Evolutionary conservation across 2,888 invertebrate genomes (phyloP), one percentile per base, ranked within the genome.

Genomic region (Oscheius sp.): DNA sequence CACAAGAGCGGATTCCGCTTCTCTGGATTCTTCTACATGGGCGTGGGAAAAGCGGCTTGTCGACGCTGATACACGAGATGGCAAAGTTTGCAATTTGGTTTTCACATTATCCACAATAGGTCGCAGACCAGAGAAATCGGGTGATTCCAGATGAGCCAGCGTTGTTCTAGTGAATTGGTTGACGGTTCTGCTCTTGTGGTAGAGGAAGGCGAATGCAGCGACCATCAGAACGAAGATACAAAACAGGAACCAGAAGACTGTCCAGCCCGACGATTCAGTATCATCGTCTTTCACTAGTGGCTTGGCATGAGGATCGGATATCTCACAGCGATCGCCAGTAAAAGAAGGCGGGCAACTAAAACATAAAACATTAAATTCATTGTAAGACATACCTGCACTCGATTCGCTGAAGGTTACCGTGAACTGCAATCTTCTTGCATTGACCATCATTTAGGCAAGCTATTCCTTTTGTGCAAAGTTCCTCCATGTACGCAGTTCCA

Each of bases 61-160:
- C 3, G 35, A 35, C 9, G 35, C 35, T 6, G 35, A 35, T 6
- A 35, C 5, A 35, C 35, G 35, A 6, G 35, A 35, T 35, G 35
- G 35, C 9, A 35, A 35, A 6, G 35, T 35, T 35, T 35, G 35
- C 35, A 35, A 9, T 55, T 55, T 55, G 2, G 18, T 5, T 25
- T 55, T 55, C 12, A 55, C 25, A 55, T 55, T 55, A 6, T 55
- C 25, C 12, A 55, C 55, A 25, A 55, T 25, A 55, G 55, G 55
- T 7, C 55, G 21, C 7, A 55, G 16, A 3, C 23, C 23, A 12
- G 55, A 55, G 3, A 55, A 23, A 55, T 55, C 55, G 3, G 55
- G 9, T 18, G 55, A 7, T 25, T 55, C 55, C 6, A 55, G 3
- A 13, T 55, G 21, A 25, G 55, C 21, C 25, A 55, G 13, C 3